These are phyloP conservation scores for Cordylochernes scorpioides DNA, from an alignment of 2,888 invertebrate genomes.

Conservation along the genomic window DNA sequence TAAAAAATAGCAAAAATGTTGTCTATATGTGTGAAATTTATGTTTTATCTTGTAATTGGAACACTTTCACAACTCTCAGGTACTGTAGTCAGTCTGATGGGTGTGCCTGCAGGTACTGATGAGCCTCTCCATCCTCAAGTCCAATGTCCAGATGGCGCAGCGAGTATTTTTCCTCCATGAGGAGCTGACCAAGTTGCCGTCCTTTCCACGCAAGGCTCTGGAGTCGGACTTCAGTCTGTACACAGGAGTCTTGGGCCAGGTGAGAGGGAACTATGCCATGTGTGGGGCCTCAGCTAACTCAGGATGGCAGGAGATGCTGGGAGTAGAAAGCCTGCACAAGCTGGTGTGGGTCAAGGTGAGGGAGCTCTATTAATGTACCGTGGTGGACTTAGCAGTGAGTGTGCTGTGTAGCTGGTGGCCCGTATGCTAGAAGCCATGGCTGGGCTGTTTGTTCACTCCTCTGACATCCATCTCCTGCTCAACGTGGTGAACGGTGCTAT, in stretches of 20 bases:
- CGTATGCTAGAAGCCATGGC: constrained; percentile 96
- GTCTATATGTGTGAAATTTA: too few relatives aligned
- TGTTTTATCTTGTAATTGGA: too few relatives aligned
- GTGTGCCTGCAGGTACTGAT: constrained; percentile 19
- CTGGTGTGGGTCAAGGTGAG: constrained; percentile 77
- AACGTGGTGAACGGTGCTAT: constrained; percentile 91
- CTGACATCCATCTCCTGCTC: constrained; percentile 85
- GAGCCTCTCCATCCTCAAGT: constrained; percentile 23
- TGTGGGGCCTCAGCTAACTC: too few relatives aligned
- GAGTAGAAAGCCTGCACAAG: constrained; percentile 86
- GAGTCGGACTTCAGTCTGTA: constrained; percentile 85
- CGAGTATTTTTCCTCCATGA: constrained; percentile 93
- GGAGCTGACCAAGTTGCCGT: constrained; percentile 88
- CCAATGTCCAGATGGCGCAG: constrained; percentile 48
- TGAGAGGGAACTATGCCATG: too few relatives aligned
- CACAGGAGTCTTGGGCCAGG: constrained; percentile 62
- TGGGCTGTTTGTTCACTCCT: constrained; percentile 81
- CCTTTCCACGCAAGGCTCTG: constrained; percentile 87
- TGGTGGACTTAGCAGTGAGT: neutral
- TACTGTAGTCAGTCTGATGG: too few relatives aligned
- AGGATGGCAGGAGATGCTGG: constrained; percentile 54
- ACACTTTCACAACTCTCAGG: too few relatives aligned
- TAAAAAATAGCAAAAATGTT: too few relatives aligned
- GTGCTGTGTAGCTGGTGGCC: constrained; percentile 36
- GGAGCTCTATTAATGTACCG: constrained; percentile 1